Base-by-base conservation (phyloP, 2,113 vertebrate genomes). In the Dromas ardeola region DNA sequence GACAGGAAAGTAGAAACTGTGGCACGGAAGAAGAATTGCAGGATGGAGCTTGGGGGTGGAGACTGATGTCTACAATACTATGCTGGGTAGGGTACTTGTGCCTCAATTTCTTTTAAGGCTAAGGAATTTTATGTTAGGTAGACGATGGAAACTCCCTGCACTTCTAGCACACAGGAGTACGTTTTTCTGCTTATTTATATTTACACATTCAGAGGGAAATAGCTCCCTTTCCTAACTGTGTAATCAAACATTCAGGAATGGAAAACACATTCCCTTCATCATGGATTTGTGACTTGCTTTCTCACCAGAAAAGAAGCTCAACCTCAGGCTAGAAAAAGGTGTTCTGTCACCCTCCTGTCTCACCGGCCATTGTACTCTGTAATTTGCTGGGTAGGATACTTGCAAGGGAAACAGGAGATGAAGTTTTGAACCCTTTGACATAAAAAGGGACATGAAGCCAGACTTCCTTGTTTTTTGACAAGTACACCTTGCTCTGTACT, bases 341-440 rank as follows among this genome's bases (percentile, higher is more conserved):
- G 6, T 38, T 81, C 34, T 22, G 7, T 13, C 8, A 61, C 16
- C 2, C 4, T 30, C 5, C 11, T 25, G 0, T 23, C 7, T 61
- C 15, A 56, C 45, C 1, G 0, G 23, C 14, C 27, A 10, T 20
- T 13, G 2, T 34, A 18, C 1, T 2, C 2, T 59, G 11, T 8
- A 32, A 5, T 50, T 69, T 47, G 3, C 10, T 47, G 21, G 6
- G 26, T 69, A n/a, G 20, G 7, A 40, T 40, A 50, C 11, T 45
- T 45, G 15, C 14, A 70, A 56, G 5, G 4, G 6, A 63, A 82
- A 38, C 2, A 6, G 17, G 3, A 63, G 17, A 34, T 14, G 2
- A 61, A 61, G 4, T 26, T 73, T 49, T 85, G 20, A 73, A 66
- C n/a, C 25, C 13, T 56, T 73, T 40, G 30, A 87, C 85, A 62